A percentile compares a stretch with the other conserved stretches of the same genome.
Conservation (phyloP, 2,113 vertebrate genomes). For the Pituophis catenifer region DNA sequence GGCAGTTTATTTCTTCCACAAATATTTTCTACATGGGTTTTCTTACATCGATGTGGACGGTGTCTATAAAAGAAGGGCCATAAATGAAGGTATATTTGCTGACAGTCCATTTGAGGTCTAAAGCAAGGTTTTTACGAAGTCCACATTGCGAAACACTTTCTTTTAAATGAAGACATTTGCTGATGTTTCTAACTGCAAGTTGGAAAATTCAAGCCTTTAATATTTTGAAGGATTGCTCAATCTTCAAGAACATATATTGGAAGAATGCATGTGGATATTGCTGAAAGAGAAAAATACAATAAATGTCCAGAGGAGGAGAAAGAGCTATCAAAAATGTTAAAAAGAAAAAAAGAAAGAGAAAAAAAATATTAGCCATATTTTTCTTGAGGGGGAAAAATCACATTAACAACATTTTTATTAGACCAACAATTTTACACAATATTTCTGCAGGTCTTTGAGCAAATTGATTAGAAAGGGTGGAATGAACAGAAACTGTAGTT, state of each 20-base stretch:
- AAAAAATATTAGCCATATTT: background rate
- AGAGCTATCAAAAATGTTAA: background rate
- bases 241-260: background rate
- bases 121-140: background rate
- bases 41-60: background rate
- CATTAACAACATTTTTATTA: background rate
- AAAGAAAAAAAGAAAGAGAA: background rate
- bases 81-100: background rate
- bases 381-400: background rate
- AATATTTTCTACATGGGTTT: background rate
- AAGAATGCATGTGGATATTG: background rate
- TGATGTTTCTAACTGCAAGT: background rate
- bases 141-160: background rate
- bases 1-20: background rate
- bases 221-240: background rate
- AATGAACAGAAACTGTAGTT: background rate
- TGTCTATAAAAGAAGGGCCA: background rate
- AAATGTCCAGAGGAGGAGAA: background rate
- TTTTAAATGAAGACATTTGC: background rate
- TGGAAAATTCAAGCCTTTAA: background rate
- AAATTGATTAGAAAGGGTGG: background rate
- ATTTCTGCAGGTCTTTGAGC: background rate
- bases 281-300: background rate
- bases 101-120: background rate
- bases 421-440: background rate